Percentiles rank a stretch among this genome's conserved stretches.
Conservation (phyloP, 2,113 vertebrate genomes). For the human region GRCh38 chr7:155312001-155312500, state of each 20-base stretch:
- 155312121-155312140: too few relatives aligned
- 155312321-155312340: rapidly evolving
- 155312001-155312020: not conserved
- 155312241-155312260: not conserved
- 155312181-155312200: not conserved
- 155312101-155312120: constrained; percentile 30
- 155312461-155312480: too few relatives aligned
- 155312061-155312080: constrained; percentile 47
- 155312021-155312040: constrained; percentile 36
- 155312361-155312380: rapidly evolving
- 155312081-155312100: constrained; percentile 55
- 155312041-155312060: constrained; percentile 70
- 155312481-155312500: not conserved
- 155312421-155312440: not conserved
- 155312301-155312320: not conserved
- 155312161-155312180: not conserved
- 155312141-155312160: not conserved
- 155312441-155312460: too few relatives aligned
- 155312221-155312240: not conserved
- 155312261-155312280: not conserved
- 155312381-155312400: not conserved
- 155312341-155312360: too few relatives aligned
- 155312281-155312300: not conserved
- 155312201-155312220: not conserved
- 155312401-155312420: not conserved